These are phyloP conservation scores for Plestiodon gilberti DNA, from an alignment of 2,113 vertebrate genomes.

Conservation along the genomic window DNA sequence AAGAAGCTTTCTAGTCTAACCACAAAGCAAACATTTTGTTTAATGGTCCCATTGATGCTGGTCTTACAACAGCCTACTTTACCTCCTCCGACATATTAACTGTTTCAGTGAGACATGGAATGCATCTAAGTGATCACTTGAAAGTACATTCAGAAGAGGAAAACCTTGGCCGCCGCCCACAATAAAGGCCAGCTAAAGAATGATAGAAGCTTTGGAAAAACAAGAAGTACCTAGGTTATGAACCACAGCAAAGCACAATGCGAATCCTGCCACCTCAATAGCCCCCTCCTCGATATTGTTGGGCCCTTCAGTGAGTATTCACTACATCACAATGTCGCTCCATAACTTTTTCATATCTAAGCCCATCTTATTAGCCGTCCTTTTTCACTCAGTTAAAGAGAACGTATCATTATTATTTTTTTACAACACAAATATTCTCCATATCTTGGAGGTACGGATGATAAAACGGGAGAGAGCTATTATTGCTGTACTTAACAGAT, in stretches of 20 bases:
- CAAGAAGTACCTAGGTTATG: conserved; percentile 27
- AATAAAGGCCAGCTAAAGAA: not conserved
- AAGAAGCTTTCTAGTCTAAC: not conserved
- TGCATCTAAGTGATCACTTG: not conserved
- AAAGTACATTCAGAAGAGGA: not conserved
- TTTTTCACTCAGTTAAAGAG: not conserved
- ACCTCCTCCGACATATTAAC: not conserved
- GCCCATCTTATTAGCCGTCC: not conserved
- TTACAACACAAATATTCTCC: not conserved
- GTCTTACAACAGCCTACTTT: not conserved
- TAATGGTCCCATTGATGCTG: not conserved
- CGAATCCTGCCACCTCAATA: too few species aligned
- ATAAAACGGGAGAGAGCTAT: not conserved
- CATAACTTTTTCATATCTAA: not conserved
- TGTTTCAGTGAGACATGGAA: not conserved
- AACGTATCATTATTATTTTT: not conserved
- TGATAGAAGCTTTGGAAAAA: not conserved
- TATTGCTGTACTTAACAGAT: not conserved
- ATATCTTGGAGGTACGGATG: not conserved
- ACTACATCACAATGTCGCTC: not conserved
- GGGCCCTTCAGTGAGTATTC: not conserved
- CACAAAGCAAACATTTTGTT: not conserved
- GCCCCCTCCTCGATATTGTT: not conserved
- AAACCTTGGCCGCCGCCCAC: conserved; percentile 1
- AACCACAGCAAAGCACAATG: conserved; percentile 14